Conservation (phyloP, 2,113 vertebrate genomes). For the Istiophorus platypterus region DNA sequence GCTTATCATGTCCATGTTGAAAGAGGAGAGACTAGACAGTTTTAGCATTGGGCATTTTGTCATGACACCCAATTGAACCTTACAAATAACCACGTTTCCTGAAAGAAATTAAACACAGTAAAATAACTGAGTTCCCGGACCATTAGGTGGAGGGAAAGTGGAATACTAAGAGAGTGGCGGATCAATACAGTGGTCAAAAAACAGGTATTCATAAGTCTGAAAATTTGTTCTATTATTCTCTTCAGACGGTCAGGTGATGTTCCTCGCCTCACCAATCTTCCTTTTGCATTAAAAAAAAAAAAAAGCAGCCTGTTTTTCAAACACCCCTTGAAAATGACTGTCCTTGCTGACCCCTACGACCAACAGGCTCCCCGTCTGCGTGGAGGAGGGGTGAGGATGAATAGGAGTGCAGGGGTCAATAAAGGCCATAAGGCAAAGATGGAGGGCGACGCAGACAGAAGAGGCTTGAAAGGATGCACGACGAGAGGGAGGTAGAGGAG, state of each 20-base stretch:
- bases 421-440: constrained; percentile 59
- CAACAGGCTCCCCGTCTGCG: constrained; percentile 53
- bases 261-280: background rate
- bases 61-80: background rate
- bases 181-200: background rate
- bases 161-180: background rate
- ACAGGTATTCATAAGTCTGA: background rate
- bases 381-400: constrained; percentile 66
- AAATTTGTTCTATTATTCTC: background rate
- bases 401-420: constrained; percentile 48
- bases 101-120: background rate
- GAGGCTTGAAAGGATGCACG: constrained; percentile 32
- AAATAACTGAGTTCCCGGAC: background rate
- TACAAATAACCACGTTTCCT: too few species aligned
- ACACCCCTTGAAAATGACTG: constrained; percentile 61
- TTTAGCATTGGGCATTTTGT: background rate
- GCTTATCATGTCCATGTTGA: background rate
- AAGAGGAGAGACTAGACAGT: background rate
- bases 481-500: background rate
- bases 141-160: background rate
- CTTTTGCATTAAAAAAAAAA: background rate
- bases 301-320: constrained; percentile 35
- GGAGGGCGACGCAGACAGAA: constrained; percentile 45
- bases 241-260: constrained; percentile 1
- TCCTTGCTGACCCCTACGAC: constrained; percentile 54